These are phyloP conservation scores for Thunnus albacares DNA, from an alignment of 2,797 vertebrate genomes.

Conservation along the genomic window DNA sequence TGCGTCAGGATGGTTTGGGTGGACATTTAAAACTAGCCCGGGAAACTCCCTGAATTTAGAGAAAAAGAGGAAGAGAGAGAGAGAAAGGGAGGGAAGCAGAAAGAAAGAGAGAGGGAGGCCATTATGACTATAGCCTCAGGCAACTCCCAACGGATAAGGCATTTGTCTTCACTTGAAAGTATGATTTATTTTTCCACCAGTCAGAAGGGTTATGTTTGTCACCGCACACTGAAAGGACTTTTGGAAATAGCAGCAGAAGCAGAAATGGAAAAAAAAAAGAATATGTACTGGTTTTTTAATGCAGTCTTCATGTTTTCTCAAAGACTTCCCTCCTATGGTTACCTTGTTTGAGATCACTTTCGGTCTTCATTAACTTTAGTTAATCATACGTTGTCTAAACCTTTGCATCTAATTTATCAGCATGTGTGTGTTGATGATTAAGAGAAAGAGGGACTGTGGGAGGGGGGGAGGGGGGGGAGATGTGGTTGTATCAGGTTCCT, in stretches of 20 bases:
- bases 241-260: constrained; percentile 77
- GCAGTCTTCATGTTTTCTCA: constrained; percentile 56
- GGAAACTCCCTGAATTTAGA: constrained; percentile 81
- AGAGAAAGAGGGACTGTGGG: constrained; percentile 68
- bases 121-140: constrained; percentile 81
- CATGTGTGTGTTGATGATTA: constrained; percentile 75
- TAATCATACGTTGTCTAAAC: constrained; percentile 75
- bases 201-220: constrained; percentile 85
- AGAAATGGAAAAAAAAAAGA: constrained; percentile 56
- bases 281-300: constrained; percentile 51
- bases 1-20: constrained; percentile 62
- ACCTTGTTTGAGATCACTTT: constrained; percentile 76
- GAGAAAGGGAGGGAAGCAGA: constrained; percentile 36
- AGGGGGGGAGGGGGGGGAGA: constrained; percentile 26
- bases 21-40: constrained; percentile 62
- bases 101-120: constrained; percentile 67
- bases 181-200: constrained; percentile 86
- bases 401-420: constrained; percentile 76
- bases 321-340: constrained; percentile 68
- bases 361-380: constrained; percentile 80
- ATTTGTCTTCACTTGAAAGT: constrained; percentile 87
- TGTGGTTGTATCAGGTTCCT: constrained; percentile 83
- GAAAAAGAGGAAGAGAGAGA: constrained; percentile 56
- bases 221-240: constrained; percentile 78
- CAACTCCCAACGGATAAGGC: constrained; percentile 82